Conservation (phyloP, 35 echinoderm and acorn worm genomes). For the Eucidaris tribuloides region DNA sequence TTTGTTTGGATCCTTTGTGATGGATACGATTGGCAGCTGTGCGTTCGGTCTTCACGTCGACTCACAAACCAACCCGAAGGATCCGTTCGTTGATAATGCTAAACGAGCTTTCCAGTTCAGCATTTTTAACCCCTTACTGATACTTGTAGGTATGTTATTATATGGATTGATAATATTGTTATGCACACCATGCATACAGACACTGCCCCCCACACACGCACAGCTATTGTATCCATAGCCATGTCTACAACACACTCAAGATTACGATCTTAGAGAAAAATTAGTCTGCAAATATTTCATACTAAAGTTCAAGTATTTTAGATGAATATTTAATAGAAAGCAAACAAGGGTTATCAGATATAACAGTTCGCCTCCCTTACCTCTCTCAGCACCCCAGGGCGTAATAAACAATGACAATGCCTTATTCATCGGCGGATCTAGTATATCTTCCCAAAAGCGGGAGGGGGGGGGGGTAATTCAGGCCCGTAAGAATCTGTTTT, state of each 20-base stretch:
- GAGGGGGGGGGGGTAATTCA: too few relatives aligned
- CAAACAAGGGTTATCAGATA: too few relatives aligned
- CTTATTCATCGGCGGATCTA: too few relatives aligned
- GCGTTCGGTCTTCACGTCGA: background rate
- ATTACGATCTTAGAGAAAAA: background rate
- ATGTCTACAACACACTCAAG: background rate
- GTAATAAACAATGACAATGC: too few relatives aligned
- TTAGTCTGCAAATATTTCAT: background rate
- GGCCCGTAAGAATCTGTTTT: too few relatives aligned
- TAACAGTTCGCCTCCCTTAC: too few relatives aligned
- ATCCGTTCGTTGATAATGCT: background rate
- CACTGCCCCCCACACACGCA: too few relatives aligned
- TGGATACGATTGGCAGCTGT: slow-evolving; percentile 13
- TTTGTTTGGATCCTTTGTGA: background rate
- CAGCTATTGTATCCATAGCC: background rate
- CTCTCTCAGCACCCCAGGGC: too few relatives aligned
- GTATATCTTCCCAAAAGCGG: too few relatives aligned
- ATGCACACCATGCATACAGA: too few relatives aligned
- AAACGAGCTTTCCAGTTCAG: background rate
- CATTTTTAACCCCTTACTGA: background rate
- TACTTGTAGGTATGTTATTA: background rate
- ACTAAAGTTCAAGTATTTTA: background rate
- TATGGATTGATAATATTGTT: background rate
- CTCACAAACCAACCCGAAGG: background rate
- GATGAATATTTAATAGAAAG: background rate